Evolutionary conservation across 2,797 vertebrate genomes (phyloP).

Genomic region (Zenarchopterus dispar): DNA sequence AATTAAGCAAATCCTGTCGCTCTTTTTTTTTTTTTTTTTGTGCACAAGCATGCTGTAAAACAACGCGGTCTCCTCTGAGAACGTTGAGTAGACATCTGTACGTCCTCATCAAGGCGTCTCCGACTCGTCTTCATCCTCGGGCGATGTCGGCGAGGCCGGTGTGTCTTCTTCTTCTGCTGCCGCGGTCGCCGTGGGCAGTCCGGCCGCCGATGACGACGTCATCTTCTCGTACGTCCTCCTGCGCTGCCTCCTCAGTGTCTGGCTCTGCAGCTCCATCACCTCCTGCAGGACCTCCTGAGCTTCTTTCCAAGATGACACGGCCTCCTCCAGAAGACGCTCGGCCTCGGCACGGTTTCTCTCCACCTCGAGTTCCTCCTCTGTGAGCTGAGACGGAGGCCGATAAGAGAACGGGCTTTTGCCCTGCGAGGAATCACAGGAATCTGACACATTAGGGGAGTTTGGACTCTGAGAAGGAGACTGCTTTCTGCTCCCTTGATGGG

Average conservation of each 20-base stretch:
- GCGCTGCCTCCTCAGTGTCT: slow-evolving; percentile 86
- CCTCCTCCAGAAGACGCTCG: slow-evolving; percentile 90
- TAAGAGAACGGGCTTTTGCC: slow-evolving; percentile 28
- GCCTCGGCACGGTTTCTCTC: slow-evolving; percentile 86
- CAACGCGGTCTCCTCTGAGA: slow-evolving; percentile 3
- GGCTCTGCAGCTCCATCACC: slow-evolving; percentile 91
- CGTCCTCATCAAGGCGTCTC: slow-evolving; percentile 77
- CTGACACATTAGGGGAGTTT: slow-evolving; percentile 31
- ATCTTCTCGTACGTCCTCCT: slow-evolving; percentile 68
- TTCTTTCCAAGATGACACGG: slow-evolving; percentile 92
- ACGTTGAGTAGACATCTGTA: slow-evolving; percentile 3
- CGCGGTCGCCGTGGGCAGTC: not conserved
- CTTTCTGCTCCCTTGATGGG: slow-evolving; percentile 11
- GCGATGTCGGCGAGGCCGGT: slow-evolving; percentile 51
- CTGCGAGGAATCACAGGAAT: slow-evolving; percentile 44
- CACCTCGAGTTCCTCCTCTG: slow-evolving; percentile 73
- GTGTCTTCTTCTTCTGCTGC: slow-evolving; percentile 66
- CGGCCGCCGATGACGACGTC: slow-evolving; percentile 35
- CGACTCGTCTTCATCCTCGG: slow-evolving; percentile 67
- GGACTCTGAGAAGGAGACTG: slow-evolving; percentile 23
- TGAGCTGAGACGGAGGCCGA: slow-evolving; percentile 29
- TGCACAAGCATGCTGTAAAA: slow-evolving; percentile 15
- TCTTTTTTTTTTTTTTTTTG: slow-evolving; percentile 3
- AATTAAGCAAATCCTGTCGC: slow-evolving; percentile 7
- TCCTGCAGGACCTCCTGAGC: slow-evolving; percentile 93